These are phyloP conservation scores for Trichechus manatus DNA, from an alignment of 2,113 vertebrate genomes.

Conservation along the genomic window DNA sequence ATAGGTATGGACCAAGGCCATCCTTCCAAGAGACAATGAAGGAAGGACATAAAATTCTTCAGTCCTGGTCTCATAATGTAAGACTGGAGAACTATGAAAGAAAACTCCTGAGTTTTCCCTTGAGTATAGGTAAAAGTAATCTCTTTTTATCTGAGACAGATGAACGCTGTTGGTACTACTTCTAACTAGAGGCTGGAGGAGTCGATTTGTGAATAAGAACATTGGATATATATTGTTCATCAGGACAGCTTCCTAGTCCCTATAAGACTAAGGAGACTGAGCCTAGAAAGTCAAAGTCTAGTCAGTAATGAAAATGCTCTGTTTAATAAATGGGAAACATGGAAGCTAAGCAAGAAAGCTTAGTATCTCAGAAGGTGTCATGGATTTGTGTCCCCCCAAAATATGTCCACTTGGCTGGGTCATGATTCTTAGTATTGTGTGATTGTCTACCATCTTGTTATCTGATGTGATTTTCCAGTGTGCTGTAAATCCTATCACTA, in stretches of 20 bases:
- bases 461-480: too few relatives aligned
- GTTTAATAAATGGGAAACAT: neutral
- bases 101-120: neutral
- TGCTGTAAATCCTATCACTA: too few relatives aligned
- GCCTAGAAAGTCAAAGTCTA: neutral
- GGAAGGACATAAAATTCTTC: neutral
- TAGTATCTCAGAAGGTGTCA: neutral
- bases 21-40: neutral
- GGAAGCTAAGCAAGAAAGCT: neutral
- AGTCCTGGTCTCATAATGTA: neutral
- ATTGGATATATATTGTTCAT: neutral
- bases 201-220: conserved; percentile 24
- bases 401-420: too few relatives aligned
- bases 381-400: too few relatives aligned
- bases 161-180: neutral
- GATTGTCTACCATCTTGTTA: too few relatives aligned
- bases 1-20: neutral
- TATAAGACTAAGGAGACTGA: neutral
- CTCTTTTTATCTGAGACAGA: neutral
- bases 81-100: neutral
- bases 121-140: neutral
- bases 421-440: too few relatives aligned
- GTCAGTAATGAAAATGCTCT: neutral
- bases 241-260: neutral
- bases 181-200: neutral